Conservation (phyloP, 1,140 invertebrate genomes). For the Lethrus apterus region DNA sequence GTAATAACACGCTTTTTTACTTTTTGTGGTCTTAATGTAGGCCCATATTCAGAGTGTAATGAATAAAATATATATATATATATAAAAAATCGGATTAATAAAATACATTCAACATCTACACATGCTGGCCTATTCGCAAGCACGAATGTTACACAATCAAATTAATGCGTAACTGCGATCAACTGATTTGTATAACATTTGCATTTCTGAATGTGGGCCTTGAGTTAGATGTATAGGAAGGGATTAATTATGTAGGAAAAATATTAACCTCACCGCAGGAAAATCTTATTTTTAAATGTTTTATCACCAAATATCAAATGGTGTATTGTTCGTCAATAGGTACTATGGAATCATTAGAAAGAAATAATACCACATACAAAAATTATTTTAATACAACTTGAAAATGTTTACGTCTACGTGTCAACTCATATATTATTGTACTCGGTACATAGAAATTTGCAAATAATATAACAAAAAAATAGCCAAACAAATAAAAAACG, state of each 20-base stretch:
- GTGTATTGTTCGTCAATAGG: too few relatives aligned
- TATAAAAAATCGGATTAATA: constrained; percentile 12
- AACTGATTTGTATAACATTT: constrained; percentile 33
- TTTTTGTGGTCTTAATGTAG: constrained; percentile 20
- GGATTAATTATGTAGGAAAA: neutral
- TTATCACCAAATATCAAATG: too few relatives aligned
- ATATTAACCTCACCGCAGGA: too few relatives aligned
- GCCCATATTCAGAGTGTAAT: constrained; percentile 41
- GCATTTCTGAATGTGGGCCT: constrained; percentile 41
- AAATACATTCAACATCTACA: constrained; percentile 24
- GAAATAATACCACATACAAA: too few relatives aligned
- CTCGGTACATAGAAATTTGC: too few relatives aligned
- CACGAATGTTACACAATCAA: constrained; percentile 28
- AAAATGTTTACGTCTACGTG: too few relatives aligned
- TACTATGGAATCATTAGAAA: too few relatives aligned
- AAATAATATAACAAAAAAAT: too few relatives aligned
- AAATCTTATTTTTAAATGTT: too few relatives aligned
- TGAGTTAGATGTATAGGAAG: constrained; percentile 11
- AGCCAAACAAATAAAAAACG: too few relatives aligned
- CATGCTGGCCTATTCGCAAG: constrained; percentile 33
- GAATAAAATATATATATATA: constrained; percentile 19
- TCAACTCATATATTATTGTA: too few relatives aligned
- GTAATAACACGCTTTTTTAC: constrained; percentile 17
- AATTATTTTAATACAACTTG: too few relatives aligned
- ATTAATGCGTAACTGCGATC: constrained; percentile 6